These are phyloP conservation scores for Drosophila melanocephala DNA, from an alignment of 2,888 invertebrate species.

Conservation along the genomic window DNA sequence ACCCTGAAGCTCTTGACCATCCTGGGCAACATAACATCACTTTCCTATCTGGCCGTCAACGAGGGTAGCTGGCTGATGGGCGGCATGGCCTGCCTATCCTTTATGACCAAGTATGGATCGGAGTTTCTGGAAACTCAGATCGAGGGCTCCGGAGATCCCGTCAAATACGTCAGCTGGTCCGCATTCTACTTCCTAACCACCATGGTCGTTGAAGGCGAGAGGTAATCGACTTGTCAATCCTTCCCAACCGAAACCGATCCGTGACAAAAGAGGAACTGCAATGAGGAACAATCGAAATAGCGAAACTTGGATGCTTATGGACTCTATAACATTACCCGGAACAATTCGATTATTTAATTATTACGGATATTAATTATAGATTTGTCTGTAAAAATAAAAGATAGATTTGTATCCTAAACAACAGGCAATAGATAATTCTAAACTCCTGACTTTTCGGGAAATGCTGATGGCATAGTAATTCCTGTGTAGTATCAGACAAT, in stretches of 20 bases:
- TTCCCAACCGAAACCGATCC: background rate
- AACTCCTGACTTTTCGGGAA: background rate
- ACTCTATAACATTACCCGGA: background rate
- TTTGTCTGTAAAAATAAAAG: too few relatives aligned
- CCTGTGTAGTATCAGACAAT: background rate
- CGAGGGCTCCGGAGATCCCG: conserved; percentile 23
- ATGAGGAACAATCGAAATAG: background rate
- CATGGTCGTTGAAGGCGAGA: conserved; percentile 40
- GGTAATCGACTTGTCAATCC: conserved; percentile 18
- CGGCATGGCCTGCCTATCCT: conserved; percentile 71
- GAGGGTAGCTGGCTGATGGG: conserved; percentile 63
- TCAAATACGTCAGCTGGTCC: conserved; percentile 57
- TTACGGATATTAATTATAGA: background rate
- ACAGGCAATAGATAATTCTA: too few relatives aligned
- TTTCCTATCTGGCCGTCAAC: conserved; percentile 73
- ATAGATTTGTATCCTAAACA: too few relatives aligned
- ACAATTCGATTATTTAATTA: background rate
- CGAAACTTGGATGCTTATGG: background rate
- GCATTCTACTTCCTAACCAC: conserved; percentile 55
- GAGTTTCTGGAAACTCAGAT: conserved; percentile 35
- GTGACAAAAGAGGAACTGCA: background rate
- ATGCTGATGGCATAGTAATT: background rate
- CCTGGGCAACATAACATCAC: conserved; percentile 76
- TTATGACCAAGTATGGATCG: conserved; percentile 68
- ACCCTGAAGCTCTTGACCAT: conserved; percentile 70